A percentile compares a stretch with the other conserved stretches of the same genome.
These are phyloP conservation scores for Chiridota heheva DNA, from an alignment of 35 echinoderm and acorn worm species.

Conservation along the genomic window DNA sequence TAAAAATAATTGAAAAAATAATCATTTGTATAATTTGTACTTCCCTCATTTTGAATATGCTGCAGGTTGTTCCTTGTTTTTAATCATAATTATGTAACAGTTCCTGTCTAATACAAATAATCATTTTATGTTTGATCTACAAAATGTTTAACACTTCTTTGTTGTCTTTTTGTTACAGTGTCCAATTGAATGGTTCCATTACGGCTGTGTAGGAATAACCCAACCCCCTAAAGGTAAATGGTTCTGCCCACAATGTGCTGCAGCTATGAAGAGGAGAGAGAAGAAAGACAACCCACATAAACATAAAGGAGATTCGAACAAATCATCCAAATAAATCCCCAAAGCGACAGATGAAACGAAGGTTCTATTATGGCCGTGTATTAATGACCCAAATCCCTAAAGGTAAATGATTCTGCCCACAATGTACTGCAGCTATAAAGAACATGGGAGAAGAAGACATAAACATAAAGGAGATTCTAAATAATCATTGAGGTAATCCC, in stretches of 20 bases:
- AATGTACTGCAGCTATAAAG: conserved; percentile 96
- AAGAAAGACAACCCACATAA: conserved; percentile 76
- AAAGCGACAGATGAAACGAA: no score
- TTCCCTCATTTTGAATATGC: neutral
- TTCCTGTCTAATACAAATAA: neutral
- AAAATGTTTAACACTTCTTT: neutral
- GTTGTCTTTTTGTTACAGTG: conserved; percentile 61
- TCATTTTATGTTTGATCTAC: neutral
- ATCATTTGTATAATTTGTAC: no score
- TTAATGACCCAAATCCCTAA: conserved; percentile 91
- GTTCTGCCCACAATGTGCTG: conserved; percentile 96
- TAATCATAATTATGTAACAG: neutral
- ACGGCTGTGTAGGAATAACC: conserved; percentile 96
- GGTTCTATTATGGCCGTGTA: conserved; percentile 99
- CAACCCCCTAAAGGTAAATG: conserved; percentile 98
- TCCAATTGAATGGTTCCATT: conserved; percentile 99
- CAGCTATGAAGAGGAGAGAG: conserved; percentile 93
- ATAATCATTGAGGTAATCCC: no score
- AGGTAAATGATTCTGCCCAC: conserved; percentile 98
- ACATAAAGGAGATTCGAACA: conserved; percentile 60
- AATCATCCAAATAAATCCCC: no score
- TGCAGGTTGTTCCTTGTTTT: neutral
- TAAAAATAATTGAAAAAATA: no score
- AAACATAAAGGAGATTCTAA: conserved; percentile 59
- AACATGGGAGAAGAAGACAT: conserved; percentile 80